phyloP scores from a whole-genome alignment of 2,888 invertebrate genomes.

The Drosophila ochracea region DNA sequence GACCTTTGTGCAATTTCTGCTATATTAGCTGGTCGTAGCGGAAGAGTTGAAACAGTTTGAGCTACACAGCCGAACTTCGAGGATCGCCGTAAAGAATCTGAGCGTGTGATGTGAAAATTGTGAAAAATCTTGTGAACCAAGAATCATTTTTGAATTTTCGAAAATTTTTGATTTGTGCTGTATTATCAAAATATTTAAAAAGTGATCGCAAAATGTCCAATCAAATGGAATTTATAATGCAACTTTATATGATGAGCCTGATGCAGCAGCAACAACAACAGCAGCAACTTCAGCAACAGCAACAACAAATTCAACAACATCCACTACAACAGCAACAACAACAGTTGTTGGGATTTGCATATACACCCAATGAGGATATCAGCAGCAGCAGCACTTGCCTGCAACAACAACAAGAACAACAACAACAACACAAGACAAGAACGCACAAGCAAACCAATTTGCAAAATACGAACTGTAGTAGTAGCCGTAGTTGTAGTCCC shows the following conservation, averaged over 20 bases:
- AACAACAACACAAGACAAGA: conserved; percentile 65
- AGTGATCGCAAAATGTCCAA: conserved; percentile 76
- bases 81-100: conserved; percentile 56
- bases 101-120: conserved; percentile 37
- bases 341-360: conserved; percentile 40
- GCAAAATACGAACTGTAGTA: conserved; percentile 84
- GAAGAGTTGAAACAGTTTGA: conserved; percentile 85
- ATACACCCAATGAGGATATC: conserved; percentile 75
- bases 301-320: conserved; percentile 25
- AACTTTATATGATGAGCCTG: conserved; percentile 84
- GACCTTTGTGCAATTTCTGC: conserved; percentile 60
- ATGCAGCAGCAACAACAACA: conserved; percentile 83
- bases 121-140: conserved; percentile 44
- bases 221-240: conserved; percentile 84
- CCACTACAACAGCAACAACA: conserved; percentile 41
- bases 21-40: conserved; percentile 77
- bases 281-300: conserved; percentile 66
- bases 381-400: conserved; percentile 68
- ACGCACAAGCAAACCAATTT: conserved; percentile 79
- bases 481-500: conserved; percentile 85
- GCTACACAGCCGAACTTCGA: conserved; percentile 83
- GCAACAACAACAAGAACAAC: conserved; percentile 37
- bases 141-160: conserved; percentile 34
- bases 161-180: conserved; percentile 34
- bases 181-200: conserved; percentile 18